Evolutionary conservation across 2,888 invertebrate genomes (phyloP), one percentile per base, ranked within the genome.

Genomic region (Cryptocephalus primarius): DNA sequence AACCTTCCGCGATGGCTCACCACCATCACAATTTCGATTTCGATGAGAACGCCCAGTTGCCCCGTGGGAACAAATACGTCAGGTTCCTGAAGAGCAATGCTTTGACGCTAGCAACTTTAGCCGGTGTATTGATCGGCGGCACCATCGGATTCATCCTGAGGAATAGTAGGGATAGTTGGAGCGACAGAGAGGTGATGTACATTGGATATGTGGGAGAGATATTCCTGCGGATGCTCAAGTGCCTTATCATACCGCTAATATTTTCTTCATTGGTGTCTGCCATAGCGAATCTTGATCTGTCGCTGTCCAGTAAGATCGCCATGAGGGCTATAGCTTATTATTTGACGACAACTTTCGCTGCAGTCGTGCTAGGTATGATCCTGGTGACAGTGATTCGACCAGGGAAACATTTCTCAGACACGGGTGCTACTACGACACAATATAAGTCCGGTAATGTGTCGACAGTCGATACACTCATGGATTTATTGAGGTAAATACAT

Each of bases 141-240:
- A 63, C 68, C 10, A 60, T 79, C 9, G 79, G 79, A 12, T 67
- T 78, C 38, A 66, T 72, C 36, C 63, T 79, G 9, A 70, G 72
- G 48, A 54, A 59, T 22, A 51, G 58, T 3, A 59, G 58, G 39
- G 67, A 62, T 8, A 60, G 64, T 51, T 79, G 77, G 77, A 68
- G 73, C 1, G 62, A 68, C 39, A 64, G 85, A 42, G 78, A 84
- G 57, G 72, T 82, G 39, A 80, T 82, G 75, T 85, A 85, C 65
- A 72, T 85, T 39, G 40, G 40, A 22, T 47, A 47, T 41, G 10
- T 48, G 13, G 60, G 60, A 12, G 83, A 85, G 60, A 67, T 87
- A 42, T 83, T 86, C 59, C 74, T 87, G 54, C 72, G 82, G 51
- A 84, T 85, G 80, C 72, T 87, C 45, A 84, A 85, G 66, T 77